Percentiles rank a stretch among this genome's conserved stretches.
phyloP scores from a whole-genome alignment of 1,140 invertebrate species.

The Hyles vespertilio region DNA sequence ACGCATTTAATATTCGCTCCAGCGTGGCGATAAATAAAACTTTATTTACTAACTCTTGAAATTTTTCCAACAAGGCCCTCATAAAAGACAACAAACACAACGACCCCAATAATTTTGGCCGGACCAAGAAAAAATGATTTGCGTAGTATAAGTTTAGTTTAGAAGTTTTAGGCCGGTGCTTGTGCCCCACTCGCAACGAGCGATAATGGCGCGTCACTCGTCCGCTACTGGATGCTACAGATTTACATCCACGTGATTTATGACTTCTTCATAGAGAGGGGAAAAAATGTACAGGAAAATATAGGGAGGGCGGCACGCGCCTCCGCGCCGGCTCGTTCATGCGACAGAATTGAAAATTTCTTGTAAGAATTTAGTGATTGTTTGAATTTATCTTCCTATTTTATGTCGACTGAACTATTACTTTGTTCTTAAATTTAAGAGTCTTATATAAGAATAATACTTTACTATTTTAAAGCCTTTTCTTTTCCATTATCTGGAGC shows the following conservation, averaged over 20 bases:
- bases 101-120: too few relatives aligned
- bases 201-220: constrained; percentile 72
- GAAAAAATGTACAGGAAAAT: constrained; percentile 60
- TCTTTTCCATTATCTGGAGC: too few relatives aligned
- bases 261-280: constrained; percentile 71
- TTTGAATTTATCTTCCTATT: constrained; percentile 9
- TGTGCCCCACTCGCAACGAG: constrained; percentile 26
- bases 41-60: not conserved
- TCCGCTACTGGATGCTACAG: constrained; percentile 65
- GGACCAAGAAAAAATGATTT: too few relatives aligned
- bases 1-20: too few relatives aligned
- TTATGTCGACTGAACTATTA: too few relatives aligned
- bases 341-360: constrained; percentile 26
- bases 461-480: too few relatives aligned
- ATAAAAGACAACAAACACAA: too few relatives aligned
- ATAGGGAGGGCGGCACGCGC: constrained; percentile 31
- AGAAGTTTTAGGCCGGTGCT: constrained; percentile 53
- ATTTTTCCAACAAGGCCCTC: too few relatives aligned
- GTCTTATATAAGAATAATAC: too few relatives aligned
- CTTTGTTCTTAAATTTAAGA: too few relatives aligned
- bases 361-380: constrained; percentile 20
- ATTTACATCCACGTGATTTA: constrained; percentile 74
- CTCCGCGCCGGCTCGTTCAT: constrained; percentile 14
- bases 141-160: constrained; percentile 40
- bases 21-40: constrained; percentile 1